Conservation (phyloP, 2,797 vertebrate genomes). For the Chrosomus eos region DNA sequence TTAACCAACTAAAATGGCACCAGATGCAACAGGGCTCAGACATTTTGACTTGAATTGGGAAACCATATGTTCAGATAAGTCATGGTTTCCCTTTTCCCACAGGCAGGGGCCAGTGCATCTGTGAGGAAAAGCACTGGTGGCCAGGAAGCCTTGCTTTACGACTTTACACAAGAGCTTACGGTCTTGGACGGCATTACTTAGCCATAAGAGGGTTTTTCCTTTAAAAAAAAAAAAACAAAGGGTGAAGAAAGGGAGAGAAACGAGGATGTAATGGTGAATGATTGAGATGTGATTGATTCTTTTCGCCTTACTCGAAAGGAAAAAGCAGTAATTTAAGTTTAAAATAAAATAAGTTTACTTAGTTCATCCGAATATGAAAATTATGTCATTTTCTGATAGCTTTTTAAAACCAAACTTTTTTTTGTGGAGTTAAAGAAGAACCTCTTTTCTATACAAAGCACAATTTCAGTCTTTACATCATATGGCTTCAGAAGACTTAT, state of each 20-base stretch:
- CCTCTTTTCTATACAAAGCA: neutral
- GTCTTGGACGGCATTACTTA: conserved; percentile 13
- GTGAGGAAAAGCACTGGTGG: conserved; percentile 76
- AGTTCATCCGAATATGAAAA: neutral
- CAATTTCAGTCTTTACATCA: neutral
- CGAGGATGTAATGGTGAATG: neutral
- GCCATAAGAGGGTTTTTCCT: conserved; percentile 16
- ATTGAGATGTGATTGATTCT: conserved; percentile 27
- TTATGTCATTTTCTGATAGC: neutral
- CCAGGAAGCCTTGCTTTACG: conserved; percentile 68
- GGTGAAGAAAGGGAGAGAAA: conserved; percentile 25
- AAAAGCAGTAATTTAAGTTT: neutral
- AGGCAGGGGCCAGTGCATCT: conserved; percentile 80
- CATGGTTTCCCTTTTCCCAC: conserved; percentile 92
- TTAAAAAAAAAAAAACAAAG: neutral
- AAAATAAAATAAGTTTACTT: neutral
- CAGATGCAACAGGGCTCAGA: conserved; percentile 92
- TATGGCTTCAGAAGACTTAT: neutral
- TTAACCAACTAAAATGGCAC: conserved; percentile 91
- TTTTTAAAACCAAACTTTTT: neutral
- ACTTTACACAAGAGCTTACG: conserved; percentile 54
- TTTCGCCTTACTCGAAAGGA: neutral
- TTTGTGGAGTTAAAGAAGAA: neutral
- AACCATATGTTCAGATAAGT: conserved; percentile 96
- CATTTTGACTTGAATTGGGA: conserved; percentile 92